Conservation (phyloP, 1,140 invertebrate species). For the Hypothenemus hampei region DNA sequence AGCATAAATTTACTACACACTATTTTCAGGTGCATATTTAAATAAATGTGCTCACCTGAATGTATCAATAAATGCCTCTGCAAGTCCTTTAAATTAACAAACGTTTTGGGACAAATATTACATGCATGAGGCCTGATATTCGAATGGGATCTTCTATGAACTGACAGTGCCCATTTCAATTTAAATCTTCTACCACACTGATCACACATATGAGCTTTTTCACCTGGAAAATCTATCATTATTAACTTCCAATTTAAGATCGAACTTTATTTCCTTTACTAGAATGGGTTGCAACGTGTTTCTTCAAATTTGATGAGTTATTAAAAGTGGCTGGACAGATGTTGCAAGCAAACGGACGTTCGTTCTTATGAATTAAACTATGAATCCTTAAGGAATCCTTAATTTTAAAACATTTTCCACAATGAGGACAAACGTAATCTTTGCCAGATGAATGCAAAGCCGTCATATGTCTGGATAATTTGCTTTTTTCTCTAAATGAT, state of each 20-base stretch:
- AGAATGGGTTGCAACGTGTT: slow-evolving; percentile 51
- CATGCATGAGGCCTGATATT: slow-evolving; percentile 48
- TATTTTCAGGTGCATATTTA: background rate
- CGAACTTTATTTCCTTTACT: slow-evolving; percentile 39
- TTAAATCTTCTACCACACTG: slow-evolving; percentile 54
- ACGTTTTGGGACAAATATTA: slow-evolving; percentile 49
- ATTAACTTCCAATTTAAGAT: background rate
- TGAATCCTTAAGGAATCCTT: slow-evolving; percentile 47
- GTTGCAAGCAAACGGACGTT: slow-evolving; percentile 49
- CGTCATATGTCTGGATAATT: slow-evolving; percentile 41
- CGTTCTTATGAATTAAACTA: slow-evolving; percentile 48
- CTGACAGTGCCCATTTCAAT: slow-evolving; percentile 45
- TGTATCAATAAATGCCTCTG: slow-evolving; percentile 51
- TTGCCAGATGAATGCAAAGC: slow-evolving; percentile 34
- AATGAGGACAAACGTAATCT: slow-evolving; percentile 45
- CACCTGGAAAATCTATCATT: slow-evolving; percentile 44
- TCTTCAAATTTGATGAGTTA: slow-evolving; percentile 52
- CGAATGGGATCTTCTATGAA: slow-evolving; percentile 42
- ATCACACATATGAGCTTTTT: slow-evolving; percentile 51
- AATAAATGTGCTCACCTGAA: slow-evolving; percentile 49
- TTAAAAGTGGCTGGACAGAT: slow-evolving; percentile 49
- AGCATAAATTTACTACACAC: too few relatives aligned
- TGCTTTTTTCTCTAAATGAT: slow-evolving; percentile 38
- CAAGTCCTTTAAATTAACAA: slow-evolving; percentile 54
- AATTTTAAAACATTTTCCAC: slow-evolving; percentile 46